A percentile compares a stretch with the other conserved stretches of the same genome.
Conservation (phyloP, 2,888 invertebrate species). For the Tethea ocularis region DNA sequence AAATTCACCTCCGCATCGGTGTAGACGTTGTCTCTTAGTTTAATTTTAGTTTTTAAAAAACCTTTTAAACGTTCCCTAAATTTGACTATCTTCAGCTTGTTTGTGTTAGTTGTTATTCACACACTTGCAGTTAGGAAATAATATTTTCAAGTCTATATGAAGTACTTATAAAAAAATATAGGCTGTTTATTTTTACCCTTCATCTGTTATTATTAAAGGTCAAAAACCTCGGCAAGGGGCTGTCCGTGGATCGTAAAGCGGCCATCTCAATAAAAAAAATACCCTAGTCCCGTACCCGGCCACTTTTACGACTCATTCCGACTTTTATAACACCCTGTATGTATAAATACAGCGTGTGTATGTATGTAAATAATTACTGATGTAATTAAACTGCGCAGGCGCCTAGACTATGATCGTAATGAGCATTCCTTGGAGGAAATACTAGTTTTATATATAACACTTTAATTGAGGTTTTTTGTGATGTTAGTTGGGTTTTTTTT, state of each 20-base stretch:
- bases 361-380: conserved; percentile 20
- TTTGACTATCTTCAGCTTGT: not conserved
- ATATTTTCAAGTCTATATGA: not conserved
- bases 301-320: conserved; percentile 63
- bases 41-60: too few species aligned
- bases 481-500: too few species aligned
- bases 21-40: too few species aligned
- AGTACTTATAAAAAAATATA: conserved; percentile 8
- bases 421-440: conserved; percentile 1
- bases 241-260: conserved; percentile 58
- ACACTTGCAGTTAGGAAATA: not conserved
- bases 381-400: conserved; percentile 20
- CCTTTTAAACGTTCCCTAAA: too few species aligned
- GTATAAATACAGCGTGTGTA: conserved; percentile 14
- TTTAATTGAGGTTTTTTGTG: conserved; percentile 13
- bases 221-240: conserved; percentile 54
- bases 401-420: conserved; percentile 10
- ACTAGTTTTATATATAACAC: conserved; percentile 7
- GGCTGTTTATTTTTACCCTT: conserved; percentile 23
- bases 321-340: conserved; percentile 54
- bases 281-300: conserved; percentile 54
- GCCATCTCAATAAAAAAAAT: conserved; percentile 69
- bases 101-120: not conserved
- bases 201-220: conserved; percentile 63
- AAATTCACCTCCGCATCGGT: too few species aligned